Evolutionary conservation across 2,888 invertebrate species (phyloP), one percentile per base, ranked within the genome.

Genomic region (Loripinus fragilis): DNA sequence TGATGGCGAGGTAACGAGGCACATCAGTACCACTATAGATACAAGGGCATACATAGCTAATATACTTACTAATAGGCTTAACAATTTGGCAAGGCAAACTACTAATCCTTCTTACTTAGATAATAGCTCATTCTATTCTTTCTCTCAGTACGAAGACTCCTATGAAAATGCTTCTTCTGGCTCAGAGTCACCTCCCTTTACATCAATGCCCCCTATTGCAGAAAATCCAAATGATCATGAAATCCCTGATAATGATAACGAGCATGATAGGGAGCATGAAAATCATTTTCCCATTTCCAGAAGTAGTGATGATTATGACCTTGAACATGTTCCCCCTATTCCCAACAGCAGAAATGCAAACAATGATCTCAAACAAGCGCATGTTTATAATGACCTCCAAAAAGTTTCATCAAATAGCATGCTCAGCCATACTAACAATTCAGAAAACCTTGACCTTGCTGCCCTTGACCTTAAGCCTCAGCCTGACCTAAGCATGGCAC

Each of bases 121-220:
- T 64, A 73, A 76, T 48, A 78, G 81, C 81, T 72, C 73, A 71
- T 87, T 87, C 65, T 87, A 87, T 73, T 85, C 87, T 68, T 76
- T 87, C n/a, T 86, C 87, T 80, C 79, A 85, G n/a, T 71, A 81
- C 78, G 82, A 82, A 71, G 87, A 87, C 77, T 83, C 86, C 45
- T 78, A 81, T 67, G 86, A 86, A 83, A 80, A 83, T 78, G 85
- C 75, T 38, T 68, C 52, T 71, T 68, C 78, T 74, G 82, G 81
- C 66, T 67, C 69, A 65, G 79, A 79, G 71, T 68, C 72, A 45
- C 75, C 74, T 65, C 30, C 60, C 23, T 60, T 60, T 60, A 33
- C 60, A 3, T 17, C 60, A 12, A 60, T 60, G 60, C 33, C 60
- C 33, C 60, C 60, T 33, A 60, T 60, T 60, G 60, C 60, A 10